These are phyloP conservation scores for Pangasianodon hypophthalmus DNA, from an alignment of 2,113 vertebrate genomes.

Conservation along the genomic window DNA sequence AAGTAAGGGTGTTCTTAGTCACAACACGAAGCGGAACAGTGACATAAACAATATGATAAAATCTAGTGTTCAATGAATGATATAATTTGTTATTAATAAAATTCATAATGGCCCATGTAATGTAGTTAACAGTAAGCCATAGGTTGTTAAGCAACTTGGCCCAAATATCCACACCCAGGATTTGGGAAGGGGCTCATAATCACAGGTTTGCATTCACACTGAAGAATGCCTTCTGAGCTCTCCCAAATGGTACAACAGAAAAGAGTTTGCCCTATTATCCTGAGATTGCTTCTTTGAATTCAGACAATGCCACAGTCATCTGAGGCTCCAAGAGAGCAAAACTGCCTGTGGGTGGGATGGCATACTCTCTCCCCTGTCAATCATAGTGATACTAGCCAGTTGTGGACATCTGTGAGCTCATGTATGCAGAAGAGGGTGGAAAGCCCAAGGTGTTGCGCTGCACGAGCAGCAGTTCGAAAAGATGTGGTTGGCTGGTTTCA, in stretches of 20 bases:
- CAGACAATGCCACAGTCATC: background rate
- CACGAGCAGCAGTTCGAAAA: background rate
- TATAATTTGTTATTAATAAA: background rate
- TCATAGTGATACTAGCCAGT: background rate
- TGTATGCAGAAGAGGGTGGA: background rate
- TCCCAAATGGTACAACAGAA: background rate
- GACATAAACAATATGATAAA: background rate
- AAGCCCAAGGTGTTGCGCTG: background rate
- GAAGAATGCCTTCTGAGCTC: background rate
- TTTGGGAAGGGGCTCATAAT: background rate
- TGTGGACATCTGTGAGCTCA: background rate
- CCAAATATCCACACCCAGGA: background rate
- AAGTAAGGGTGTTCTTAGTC: background rate
- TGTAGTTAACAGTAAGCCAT: background rate
- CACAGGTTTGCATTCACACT: background rate
- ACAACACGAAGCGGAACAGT: background rate
- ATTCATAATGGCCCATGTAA: background rate
- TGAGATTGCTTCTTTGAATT: background rate
- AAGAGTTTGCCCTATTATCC: background rate
- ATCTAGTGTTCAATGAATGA: background rate
- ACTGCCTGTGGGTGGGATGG: background rate
- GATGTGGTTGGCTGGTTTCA: background rate
- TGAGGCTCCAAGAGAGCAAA: background rate
- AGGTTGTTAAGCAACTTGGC: background rate
- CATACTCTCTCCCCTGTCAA: background rate